These are phyloP conservation scores for Drosophila siamana DNA, from an alignment of 2,888 invertebrate species.

Conservation along the genomic window DNA sequence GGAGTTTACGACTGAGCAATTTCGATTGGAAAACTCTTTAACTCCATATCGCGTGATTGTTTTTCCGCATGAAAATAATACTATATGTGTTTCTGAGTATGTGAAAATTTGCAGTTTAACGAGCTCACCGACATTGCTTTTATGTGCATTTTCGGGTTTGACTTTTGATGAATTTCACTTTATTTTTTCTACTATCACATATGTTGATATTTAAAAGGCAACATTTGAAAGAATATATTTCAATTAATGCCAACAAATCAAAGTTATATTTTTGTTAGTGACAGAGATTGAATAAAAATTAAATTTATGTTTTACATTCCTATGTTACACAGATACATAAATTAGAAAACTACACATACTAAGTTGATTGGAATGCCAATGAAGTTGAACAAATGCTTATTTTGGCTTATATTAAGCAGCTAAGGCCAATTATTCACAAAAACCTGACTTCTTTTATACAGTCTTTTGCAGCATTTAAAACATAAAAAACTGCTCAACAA, in stretches of 20 bases:
- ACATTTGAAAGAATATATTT: too few species aligned
- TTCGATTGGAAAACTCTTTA: conserved; percentile 9
- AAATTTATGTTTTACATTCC: too few species aligned
- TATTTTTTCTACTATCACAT: too few species aligned
- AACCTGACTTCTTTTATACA: not conserved
- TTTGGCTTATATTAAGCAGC: not conserved
- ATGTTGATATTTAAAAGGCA: too few species aligned
- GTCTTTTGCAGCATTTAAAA: not conserved
- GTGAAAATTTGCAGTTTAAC: not conserved
- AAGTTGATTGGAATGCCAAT: too few species aligned
- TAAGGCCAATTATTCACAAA: not conserved
- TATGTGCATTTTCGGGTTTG: not conserved
- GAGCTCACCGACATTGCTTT: not conserved
- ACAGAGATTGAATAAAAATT: too few species aligned
- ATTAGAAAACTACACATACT: too few species aligned
- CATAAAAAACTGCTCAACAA: not conserved
- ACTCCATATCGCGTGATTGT: not conserved
- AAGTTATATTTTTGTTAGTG: too few species aligned
- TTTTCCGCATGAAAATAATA: not conserved
- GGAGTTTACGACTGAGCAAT: conserved; percentile 12
- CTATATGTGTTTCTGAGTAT: not conserved
- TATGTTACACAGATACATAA: too few species aligned
- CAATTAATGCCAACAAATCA: too few species aligned
- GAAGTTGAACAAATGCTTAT: too few species aligned
- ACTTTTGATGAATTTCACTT: not conserved